Base-by-base conservation (phyloP, 2,113 vertebrate species). In the Aegithalos caudatus region DNA sequence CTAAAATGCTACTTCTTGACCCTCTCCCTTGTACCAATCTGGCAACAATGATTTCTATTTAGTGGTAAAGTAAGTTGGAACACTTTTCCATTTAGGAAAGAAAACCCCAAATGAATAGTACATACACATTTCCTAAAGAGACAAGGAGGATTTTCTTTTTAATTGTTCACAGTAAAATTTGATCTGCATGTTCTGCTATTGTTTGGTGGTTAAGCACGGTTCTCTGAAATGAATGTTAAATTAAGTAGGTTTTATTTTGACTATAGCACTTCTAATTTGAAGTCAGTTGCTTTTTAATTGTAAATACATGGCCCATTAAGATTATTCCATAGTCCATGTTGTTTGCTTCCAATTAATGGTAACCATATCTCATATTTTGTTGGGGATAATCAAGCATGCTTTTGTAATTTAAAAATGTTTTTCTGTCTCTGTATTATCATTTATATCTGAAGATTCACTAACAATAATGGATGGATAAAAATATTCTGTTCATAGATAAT, bases 21-120 rank as follows among this genome's bases (percentile, higher is more conserved):
- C 97, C 92, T 98, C 74, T 98, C 98, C 97, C 94, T 97, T 98
- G 98, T 98, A 98, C 98, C 98, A 98, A 98, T 98, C 97, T 98
- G 98, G 98, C 98, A 98, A 97, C 91, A 97, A 83, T 73, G 44
- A 94, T 54, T 94, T 97, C 98, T 96, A 95, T 94, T 96, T 95
- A 88, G 76, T 50, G 50, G 72, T 83, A 82, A 92, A 94, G 87
- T 83, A 81, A 92, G 45, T 83, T 92, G 87, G 45, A 82, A 71
- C 81, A 86, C 6, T 81, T 89, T 81, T 62, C 69, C 35, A 40
- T 87, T 95, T 73, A 37, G 73, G 91, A 81, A 90, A 78, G 64
- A 80, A 54, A 86, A 62, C 40, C 42, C 64, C 48, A 67, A 29
- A 64, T 58, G 31, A 85, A 58, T 78, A 95, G 56, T 48, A 58